Base-by-base conservation (phyloP, 2,797 vertebrate genomes). In the Myripristis murdjan region DNA sequence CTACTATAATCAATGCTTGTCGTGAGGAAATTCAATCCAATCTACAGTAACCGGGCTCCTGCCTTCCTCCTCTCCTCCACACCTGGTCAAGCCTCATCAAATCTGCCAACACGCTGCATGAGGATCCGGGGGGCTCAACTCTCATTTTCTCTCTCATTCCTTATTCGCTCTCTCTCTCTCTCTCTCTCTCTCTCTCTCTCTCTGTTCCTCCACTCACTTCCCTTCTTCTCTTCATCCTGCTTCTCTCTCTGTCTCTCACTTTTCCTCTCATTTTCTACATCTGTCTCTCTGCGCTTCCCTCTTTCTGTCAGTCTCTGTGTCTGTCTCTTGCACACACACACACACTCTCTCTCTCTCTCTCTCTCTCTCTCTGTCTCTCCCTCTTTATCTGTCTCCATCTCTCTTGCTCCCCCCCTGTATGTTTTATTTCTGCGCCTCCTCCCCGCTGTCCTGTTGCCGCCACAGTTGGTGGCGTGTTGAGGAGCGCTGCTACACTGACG, bases 41-140 rank as follows among this genome's bases (percentile, higher is more conserved):
- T 87, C 84, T 56, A 18, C 46, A 67, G 71, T 72, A 70, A 69
- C 53, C 41, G 5, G 59, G 24, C 15, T 8, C 5, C 35, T 52
- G 53, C 22, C 65, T 61, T 43, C 23, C 69, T n/a, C 73, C 15
- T 52, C 60, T 24, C 63, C 60, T 53, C 23, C 51, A 67, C 73
- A 77, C 87, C 86, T 86, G 81, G 79, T 84, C 84, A 84, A 72
- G 72, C 75, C 77, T 83, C 83, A 86, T 88, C 88, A 87, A 81
- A 83, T 65, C 80, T 79, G 73, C 80, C 73, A 65, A 64, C 64
- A 59, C 2, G n/a, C 62, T 31, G 61, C 53, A 64, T 60, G 66
- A 69, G 65, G 75, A 73, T 69, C 72, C 70, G 46, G 8, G 56
- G 26, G 64, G 64, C 64, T 84, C 62, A 54, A 56, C 41, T 70